Conservation (phyloP, 2,113 vertebrate species). For the Hydrolagus affinis region DNA sequence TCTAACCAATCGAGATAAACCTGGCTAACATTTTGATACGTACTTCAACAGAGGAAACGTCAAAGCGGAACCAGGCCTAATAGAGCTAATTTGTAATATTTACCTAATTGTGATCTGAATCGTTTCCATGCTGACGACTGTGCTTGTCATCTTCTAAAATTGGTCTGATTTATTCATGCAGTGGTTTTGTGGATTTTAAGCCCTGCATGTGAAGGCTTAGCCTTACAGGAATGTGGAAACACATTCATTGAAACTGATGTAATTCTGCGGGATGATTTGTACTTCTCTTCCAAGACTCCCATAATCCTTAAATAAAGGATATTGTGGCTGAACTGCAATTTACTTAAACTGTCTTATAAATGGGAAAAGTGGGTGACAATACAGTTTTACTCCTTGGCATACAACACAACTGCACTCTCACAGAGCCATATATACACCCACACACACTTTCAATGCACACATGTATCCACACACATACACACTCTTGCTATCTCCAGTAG, state of each 20-base stretch:
- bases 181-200: neutral
- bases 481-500: too few species aligned
- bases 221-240: neutral
- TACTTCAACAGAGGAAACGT: neutral
- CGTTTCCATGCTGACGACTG: neutral
- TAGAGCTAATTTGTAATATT: neutral
- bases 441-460: too few species aligned
- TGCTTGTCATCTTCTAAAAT: neutral
- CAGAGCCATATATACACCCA: neutral
- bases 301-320: neutral
- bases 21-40: neutral
- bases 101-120: neutral
- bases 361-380: too few species aligned
- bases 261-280: neutral
- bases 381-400: too few species aligned
- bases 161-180: neutral
- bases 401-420: neutral
- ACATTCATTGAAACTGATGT: neutral
- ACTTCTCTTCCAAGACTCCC: neutral
- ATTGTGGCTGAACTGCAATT: too few species aligned
- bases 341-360: neutral
- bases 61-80: neutral
- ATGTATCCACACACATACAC: too few species aligned
- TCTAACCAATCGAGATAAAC: neutral
- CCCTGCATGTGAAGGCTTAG: neutral